Percentiles rank a stretch among this genome's conserved stretches.
phyloP scores from a whole-genome alignment of 2,888 invertebrate genomes.

The Lithophane ornitopus region DNA sequence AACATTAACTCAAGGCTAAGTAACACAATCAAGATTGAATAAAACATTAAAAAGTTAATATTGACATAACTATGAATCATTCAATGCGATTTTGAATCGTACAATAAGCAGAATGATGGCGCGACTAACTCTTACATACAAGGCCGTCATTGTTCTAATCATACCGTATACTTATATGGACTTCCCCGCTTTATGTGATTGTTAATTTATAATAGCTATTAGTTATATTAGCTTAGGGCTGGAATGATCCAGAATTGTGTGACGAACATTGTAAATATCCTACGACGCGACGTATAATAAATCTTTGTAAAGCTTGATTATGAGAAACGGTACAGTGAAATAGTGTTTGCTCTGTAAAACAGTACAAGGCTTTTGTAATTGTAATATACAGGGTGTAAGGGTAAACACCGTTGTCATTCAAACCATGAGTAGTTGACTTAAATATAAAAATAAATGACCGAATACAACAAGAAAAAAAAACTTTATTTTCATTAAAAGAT shows the following conservation, averaged over 20 bases:
- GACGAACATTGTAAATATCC: constrained; percentile 27
- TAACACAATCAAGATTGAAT: constrained; percentile 18
- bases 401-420: too few relatives aligned
- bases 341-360: constrained; percentile 5
- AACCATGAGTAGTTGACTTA: too few relatives aligned
- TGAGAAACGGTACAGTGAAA: constrained; percentile 6
- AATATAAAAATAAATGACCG: too few relatives aligned
- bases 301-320: constrained; percentile 14
- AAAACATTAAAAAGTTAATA: constrained; percentile 7
- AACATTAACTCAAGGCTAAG: background rate
- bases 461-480: too few relatives aligned
- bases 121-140: constrained; percentile 20
- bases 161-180: background rate
- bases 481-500: too few relatives aligned
- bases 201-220: background rate
- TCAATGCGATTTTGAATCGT: constrained; percentile 12
- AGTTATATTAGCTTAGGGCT: background rate
- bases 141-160: constrained; percentile 29
- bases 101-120: background rate
- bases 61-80: constrained; percentile 1
- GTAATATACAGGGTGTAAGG: too few relatives aligned
- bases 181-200: constrained; percentile 11
- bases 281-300: constrained; percentile 4
- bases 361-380: constrained; percentile 12
- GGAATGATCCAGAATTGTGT: constrained; percentile 28